phyloP scores from a whole-genome alignment of 2,797 vertebrate species.

The Pelobates cultripes region DNA sequence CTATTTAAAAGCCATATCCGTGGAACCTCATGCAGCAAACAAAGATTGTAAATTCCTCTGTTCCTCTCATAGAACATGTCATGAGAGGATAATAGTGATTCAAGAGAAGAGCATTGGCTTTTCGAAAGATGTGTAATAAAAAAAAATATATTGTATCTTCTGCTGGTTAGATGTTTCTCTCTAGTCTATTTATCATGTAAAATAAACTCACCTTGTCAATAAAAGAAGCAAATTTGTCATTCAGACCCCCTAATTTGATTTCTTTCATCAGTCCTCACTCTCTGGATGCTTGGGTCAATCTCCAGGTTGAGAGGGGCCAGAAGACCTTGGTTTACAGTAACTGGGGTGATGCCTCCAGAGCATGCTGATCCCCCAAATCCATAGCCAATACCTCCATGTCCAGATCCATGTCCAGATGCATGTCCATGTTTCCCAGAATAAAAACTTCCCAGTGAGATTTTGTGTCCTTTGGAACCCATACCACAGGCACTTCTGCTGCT shows the following conservation, averaged over 20 bases:
- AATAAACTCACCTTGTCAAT: constrained; percentile 78
- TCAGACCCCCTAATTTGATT: constrained; percentile 87
- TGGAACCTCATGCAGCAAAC: too few relatives aligned
- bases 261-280: constrained; percentile 78
- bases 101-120: too few relatives aligned
- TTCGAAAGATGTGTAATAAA: too few relatives aligned
- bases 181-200: not conserved
- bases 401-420: constrained; percentile 22
- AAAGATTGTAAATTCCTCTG: too few relatives aligned
- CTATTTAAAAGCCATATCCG: too few relatives aligned
- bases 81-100: too few relatives aligned
- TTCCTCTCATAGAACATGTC: too few relatives aligned
- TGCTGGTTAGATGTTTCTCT: not conserved
- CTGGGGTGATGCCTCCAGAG: constrained; percentile 4
- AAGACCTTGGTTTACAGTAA: constrained; percentile 49
- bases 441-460: constrained; percentile 14
- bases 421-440: constrained; percentile 19
- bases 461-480: constrained; percentile 21
- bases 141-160: too few relatives aligned
- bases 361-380: constrained; percentile 16
- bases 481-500: constrained; percentile 18
- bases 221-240: constrained; percentile 85
- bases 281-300: constrained; percentile 70
- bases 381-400: not conserved
- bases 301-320: constrained; percentile 31